Percentiles rank a stretch among this genome's conserved stretches.
These are phyloP conservation scores for Camarhynchus parvulus DNA, from an alignment of 2,113 vertebrate genomes.

Conservation along the genomic window DNA sequence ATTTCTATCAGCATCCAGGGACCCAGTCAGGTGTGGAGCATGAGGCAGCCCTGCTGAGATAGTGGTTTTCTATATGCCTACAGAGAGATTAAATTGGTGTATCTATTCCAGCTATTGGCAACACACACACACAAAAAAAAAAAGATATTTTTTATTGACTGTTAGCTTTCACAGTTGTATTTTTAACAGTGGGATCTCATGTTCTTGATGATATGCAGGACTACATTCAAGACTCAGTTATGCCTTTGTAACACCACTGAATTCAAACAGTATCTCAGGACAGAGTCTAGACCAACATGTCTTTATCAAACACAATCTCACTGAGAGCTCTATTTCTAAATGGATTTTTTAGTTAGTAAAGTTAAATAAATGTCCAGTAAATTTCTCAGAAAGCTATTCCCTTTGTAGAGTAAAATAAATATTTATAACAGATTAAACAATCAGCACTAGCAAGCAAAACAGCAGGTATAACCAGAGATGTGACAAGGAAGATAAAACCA, in stretches of 20 bases:
- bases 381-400: background rate
- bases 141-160: background rate
- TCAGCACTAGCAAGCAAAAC: background rate
- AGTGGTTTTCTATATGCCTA: background rate
- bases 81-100: background rate
- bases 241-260: background rate
- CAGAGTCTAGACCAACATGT: background rate
- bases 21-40: background rate
- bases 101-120: background rate
- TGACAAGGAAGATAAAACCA: background rate
- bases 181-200: background rate
- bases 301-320: background rate
- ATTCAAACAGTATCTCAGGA: background rate
- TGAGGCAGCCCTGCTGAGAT: background rate
- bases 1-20: background rate
- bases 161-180: background rate
- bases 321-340: background rate
- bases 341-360: background rate
- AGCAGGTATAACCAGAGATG: background rate
- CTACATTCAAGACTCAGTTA: background rate
- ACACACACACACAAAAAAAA: background rate
- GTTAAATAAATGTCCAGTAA: background rate
- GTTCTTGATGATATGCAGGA: background rate
- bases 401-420: background rate
- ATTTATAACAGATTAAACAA: constrained; percentile 18